Percentiles rank a stretch among this genome's conserved stretches.
phyloP scores from a whole-genome alignment of 2,797 vertebrate species.

The Sebastes paucispinis region DNA sequence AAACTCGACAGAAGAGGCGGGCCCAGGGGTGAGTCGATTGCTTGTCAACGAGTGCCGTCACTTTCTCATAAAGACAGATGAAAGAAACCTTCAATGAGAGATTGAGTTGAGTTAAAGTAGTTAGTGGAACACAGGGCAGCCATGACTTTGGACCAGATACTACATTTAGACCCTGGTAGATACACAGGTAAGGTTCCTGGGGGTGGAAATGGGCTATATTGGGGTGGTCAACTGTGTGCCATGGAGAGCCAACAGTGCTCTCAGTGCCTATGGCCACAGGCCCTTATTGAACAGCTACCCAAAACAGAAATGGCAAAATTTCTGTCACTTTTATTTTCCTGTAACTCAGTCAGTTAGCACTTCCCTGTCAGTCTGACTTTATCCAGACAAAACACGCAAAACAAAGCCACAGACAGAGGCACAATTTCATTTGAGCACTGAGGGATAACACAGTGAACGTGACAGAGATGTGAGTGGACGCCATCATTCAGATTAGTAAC shows the following conservation, averaged over 20 bases:
- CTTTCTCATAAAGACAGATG: no score
- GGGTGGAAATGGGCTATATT: background rate
- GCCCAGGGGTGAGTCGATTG: no score
- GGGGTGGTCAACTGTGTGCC: background rate
- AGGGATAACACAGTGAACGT: conserved; percentile 36
- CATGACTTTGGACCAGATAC: no score
- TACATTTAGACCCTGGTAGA: background rate
- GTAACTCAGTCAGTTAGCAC: background rate
- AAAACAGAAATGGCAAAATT: background rate
- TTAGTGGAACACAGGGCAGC: rapidly evolving
- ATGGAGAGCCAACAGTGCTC: background rate
- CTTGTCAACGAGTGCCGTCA: no score
- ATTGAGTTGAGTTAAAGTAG: no score
- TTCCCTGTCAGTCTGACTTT: conserved; percentile 11
- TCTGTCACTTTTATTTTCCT: conserved; percentile 8
- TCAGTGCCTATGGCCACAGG: no score
- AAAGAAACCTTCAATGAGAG: no score
- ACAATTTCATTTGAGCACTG: conserved; percentile 37
- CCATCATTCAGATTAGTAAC: conserved; percentile 28
- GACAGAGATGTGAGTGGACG: conserved; percentile 22
- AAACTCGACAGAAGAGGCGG: no score
- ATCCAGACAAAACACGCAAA: conserved; percentile 18
- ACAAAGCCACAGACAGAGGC: conserved; percentile 11
- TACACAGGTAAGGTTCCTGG: background rate
- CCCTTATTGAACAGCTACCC: background rate